Evolutionary conservation across 1,140 invertebrate species (phyloP).

Genomic region (Lordiphosa clarofinis): DNA sequence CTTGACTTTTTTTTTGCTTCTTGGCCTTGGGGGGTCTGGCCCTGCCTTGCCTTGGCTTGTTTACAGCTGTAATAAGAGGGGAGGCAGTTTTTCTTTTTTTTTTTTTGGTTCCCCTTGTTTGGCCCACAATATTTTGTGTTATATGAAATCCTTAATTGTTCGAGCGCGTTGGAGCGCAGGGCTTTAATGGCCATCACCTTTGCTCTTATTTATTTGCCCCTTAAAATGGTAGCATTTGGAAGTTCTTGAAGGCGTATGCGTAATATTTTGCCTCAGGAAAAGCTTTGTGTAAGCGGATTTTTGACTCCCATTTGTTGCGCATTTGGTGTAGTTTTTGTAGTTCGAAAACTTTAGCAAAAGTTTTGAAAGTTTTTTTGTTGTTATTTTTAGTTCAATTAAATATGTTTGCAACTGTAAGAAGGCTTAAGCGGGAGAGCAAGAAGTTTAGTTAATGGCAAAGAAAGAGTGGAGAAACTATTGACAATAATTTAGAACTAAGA

Average conservation of each 20-base stretch:
- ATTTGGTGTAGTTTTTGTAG: background rate
- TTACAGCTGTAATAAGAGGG: constrained; percentile 9
- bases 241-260: constrained; percentile 24
- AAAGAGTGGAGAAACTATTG: background rate
- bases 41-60: constrained; percentile 2
- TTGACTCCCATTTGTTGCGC: background rate
- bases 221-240: constrained; percentile 13
- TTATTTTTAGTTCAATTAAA: constrained; percentile 11
- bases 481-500: no score
- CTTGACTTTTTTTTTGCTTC: constrained; percentile 30
- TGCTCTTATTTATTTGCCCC: constrained; percentile 53
- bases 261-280: constrained; percentile 26
- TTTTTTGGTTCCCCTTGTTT: constrained; percentile 25
- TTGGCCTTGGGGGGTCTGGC: constrained; percentile 45
- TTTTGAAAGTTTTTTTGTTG: background rate
- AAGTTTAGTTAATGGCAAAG: background rate
- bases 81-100: constrained; percentile 1
- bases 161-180: constrained; percentile 44
- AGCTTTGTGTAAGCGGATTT: constrained; percentile 48
- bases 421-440: background rate
- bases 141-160: constrained; percentile 59
- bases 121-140: constrained; percentile 47
- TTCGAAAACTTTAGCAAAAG: background rate
- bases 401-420: constrained; percentile 8
- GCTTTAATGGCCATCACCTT: constrained; percentile 60